Evolutionary conservation across 1,140 invertebrate genomes (phyloP).

Genomic region (Drosophila cardini): DNA sequence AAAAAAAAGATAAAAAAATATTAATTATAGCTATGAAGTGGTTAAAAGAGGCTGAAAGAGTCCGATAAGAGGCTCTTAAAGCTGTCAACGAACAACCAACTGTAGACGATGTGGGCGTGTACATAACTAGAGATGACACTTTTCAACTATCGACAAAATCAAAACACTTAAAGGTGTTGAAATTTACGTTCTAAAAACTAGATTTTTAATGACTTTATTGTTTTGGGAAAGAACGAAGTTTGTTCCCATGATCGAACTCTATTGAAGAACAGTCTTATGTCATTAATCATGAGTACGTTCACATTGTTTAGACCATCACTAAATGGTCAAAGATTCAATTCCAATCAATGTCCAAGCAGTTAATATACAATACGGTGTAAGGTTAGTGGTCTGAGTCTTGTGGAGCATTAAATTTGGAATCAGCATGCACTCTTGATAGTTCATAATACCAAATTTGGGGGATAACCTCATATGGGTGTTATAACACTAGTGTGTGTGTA

Average conservation of each 20-base stretch:
- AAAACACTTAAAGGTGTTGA: not conserved
- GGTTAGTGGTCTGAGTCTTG: constrained; percentile 1
- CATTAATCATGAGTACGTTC: constrained; percentile 29
- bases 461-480: constrained; percentile 58
- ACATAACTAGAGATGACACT: constrained; percentile 37
- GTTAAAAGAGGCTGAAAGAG: constrained; percentile 5
- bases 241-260: not conserved
- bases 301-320: constrained; percentile 10
- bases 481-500: constrained; percentile 26
- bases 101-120: constrained; percentile 39
- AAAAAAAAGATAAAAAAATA: constrained; percentile 4
- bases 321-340: not conserved
- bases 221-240: not conserved
- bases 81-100: constrained; percentile 37
- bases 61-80: constrained; percentile 34
- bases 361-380: too few relatives aligned
- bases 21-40: constrained; percentile 43
- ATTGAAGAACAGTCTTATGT: not conserved
- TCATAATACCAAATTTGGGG: constrained; percentile 53
- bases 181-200: not conserved
- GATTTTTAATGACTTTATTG: not conserved
- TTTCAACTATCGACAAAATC: constrained; percentile 6
- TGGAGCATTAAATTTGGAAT: constrained; percentile 4
- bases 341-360: not conserved
- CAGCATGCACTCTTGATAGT: constrained; percentile 51